Conservation (phyloP, 2,888 invertebrate species). For the Mythimna ferrago region DNA sequence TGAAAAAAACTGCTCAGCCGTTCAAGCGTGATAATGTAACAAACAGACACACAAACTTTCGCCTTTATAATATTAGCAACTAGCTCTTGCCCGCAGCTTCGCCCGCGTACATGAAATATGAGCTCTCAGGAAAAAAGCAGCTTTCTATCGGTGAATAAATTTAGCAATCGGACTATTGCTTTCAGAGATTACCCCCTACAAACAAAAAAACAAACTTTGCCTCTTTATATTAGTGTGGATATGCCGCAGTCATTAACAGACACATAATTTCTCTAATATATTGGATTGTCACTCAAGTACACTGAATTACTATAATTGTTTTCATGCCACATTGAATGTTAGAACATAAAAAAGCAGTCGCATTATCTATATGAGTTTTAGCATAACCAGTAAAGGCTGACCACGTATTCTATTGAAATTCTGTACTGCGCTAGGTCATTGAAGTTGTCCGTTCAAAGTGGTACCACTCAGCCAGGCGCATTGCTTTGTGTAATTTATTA, state of each 20-base stretch:
- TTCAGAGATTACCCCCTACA: too few relatives aligned
- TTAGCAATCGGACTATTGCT: too few relatives aligned
- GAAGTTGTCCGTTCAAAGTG: not conserved
- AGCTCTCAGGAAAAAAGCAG: too few relatives aligned
- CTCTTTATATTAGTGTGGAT: not conserved
- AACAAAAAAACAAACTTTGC: too few relatives aligned
- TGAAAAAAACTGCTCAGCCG: not conserved
- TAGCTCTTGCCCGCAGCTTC: too few relatives aligned
- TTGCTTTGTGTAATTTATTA: too few relatives aligned
- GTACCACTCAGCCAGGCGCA: too few relatives aligned
- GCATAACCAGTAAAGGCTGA: not conserved
- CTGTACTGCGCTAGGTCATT: not conserved
- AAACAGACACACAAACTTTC: not conserved
- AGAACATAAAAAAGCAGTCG: not conserved
- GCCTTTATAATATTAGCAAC: not conserved
- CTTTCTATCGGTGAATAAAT: too few relatives aligned
- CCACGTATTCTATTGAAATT: not conserved
- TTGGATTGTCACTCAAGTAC: conserved; percentile 26
- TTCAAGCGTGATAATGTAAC: not conserved
- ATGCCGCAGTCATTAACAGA: conserved; percentile 46
- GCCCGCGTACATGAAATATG: too few relatives aligned
- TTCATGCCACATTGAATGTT: conserved; percentile 1
- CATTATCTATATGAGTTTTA: not conserved
- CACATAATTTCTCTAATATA: conserved; percentile 45
- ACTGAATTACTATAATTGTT: conserved; percentile 12